phyloP scores from a whole-genome alignment of 2,797 vertebrate species.

The Macropus fuliginosus region DNA sequence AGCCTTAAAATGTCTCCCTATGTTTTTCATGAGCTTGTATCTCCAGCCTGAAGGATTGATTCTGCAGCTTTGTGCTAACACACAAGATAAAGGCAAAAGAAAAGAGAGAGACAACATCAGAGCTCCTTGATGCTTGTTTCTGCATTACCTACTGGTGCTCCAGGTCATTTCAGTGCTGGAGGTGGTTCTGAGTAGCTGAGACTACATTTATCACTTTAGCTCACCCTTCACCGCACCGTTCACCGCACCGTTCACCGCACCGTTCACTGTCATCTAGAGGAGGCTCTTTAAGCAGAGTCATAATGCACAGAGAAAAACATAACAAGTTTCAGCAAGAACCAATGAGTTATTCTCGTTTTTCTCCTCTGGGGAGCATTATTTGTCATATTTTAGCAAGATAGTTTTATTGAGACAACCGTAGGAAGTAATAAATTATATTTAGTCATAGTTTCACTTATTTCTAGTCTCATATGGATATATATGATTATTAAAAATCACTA shows the following conservation, averaged over 20 bases:
- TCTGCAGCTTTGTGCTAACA: not conserved
- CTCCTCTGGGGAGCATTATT: conserved; percentile 6
- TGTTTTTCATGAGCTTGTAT: conserved; percentile 3
- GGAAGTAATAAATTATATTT: not conserved
- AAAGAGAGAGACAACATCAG: not conserved
- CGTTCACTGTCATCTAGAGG: not conserved
- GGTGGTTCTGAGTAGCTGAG: not conserved
- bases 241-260: conserved; percentile 7
- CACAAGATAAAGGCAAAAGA: not conserved
- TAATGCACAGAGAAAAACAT: conserved; percentile 13
- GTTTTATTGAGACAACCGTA: conserved; percentile 13
- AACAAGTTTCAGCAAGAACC: conserved; percentile 10
- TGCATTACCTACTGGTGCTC: conserved; percentile 18
- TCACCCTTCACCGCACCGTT: conserved; percentile 8
- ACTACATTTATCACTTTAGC: conserved; percentile 6
- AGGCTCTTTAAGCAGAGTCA: conserved; percentile 12
- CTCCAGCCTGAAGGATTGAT: not conserved
- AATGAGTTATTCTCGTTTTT: conserved; percentile 14
- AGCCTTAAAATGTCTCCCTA: not conserved
- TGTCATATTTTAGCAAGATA: conserved; percentile 41
- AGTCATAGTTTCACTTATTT: not conserved
- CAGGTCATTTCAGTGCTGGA: not conserved
- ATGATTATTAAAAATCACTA: not conserved
- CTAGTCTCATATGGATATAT: not conserved
- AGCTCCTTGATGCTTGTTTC: not conserved